Base-by-base conservation (phyloP, 2,888 invertebrate genomes). In the Myopa tessellatipennis region DNA sequence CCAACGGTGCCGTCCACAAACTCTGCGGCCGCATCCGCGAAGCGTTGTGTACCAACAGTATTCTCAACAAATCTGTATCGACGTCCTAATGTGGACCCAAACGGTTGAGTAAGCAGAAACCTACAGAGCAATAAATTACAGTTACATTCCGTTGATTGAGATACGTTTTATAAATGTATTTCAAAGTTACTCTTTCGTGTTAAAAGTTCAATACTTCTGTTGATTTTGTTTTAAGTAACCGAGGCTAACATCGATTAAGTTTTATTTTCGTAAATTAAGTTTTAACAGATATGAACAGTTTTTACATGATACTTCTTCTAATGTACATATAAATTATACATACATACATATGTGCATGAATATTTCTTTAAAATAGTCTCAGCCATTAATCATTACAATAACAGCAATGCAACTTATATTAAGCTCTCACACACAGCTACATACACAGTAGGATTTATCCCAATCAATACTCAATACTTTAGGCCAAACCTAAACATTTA, bases 51-150 rank as follows among this genome's bases (percentile, higher is more conserved):
- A 60, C 71, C 76, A 45, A 45, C 77, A 63, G 55, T 79, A 36
- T 52, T 80, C 12, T 45, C 80, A 58, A 60, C 77, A 75, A 70
- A 82, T 81, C 81, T 84, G 82, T 85, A 87, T 83, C 86, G 88
- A 70, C 85, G 87, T 71, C 87, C 89, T 73, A 88, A 89, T 80
- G 87, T 89, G 68, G 89, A 89, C 83, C 89, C 89, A 58, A 89
- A 89, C 80, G 89, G 89, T 82, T 89, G 86, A 86, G 80, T 67
- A 16, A 12, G 34, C 16, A 34, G 18, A 70, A 7, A 36, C 50
- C 4, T 58, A 74, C 50, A 76, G 70, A 75, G 58, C 52, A 61
- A 60, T 58, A 72, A 12, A 4, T 36, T 36, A 45, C 50, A 36
- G 58, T 67, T 63, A 72, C 74, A 74, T 75, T 80, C 72, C 65